These are phyloP conservation scores for Cataglyphis rosenhaueri DNA, from an alignment of 2,888 invertebrate genomes.

Conservation along the genomic window DNA sequence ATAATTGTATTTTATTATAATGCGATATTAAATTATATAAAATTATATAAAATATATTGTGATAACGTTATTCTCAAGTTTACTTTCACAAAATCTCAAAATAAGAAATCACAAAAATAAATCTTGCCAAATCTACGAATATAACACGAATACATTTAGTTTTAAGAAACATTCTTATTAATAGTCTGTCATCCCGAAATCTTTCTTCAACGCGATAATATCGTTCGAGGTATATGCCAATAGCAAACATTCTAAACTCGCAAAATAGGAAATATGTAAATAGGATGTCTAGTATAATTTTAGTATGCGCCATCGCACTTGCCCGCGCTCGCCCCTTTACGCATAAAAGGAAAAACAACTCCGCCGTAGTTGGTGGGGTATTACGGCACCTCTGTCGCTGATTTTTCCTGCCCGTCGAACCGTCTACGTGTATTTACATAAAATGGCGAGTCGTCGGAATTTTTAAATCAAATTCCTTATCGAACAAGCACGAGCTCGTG, in stretches of 20 bases:
- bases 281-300: constrained; percentile 58
- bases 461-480: constrained; percentile 84
- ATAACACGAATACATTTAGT: background rate
- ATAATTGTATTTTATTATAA: background rate
- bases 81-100: background rate
- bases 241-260: constrained; percentile 45
- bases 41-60: background rate
- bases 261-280: constrained; percentile 50
- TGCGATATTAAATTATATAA: background rate
- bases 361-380: constrained; percentile 38
- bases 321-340: constrained; percentile 47
- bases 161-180: background rate
- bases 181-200: background rate
- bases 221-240: constrained; percentile 38
- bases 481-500: constrained; percentile 75
- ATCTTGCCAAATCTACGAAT: background rate
- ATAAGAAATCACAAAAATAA: background rate
- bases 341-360: constrained; percentile 54
- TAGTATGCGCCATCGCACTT: constrained; percentile 49
- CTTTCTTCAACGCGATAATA: background rate
- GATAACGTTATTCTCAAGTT: background rate
- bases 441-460: constrained; percentile 81
- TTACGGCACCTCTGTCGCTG: constrained; percentile 64
- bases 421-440: constrained; percentile 80
- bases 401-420: constrained; percentile 75